phyloP scores from a whole-genome alignment of 2,113 vertebrate species.

The Thinocorus orbignyianus region DNA sequence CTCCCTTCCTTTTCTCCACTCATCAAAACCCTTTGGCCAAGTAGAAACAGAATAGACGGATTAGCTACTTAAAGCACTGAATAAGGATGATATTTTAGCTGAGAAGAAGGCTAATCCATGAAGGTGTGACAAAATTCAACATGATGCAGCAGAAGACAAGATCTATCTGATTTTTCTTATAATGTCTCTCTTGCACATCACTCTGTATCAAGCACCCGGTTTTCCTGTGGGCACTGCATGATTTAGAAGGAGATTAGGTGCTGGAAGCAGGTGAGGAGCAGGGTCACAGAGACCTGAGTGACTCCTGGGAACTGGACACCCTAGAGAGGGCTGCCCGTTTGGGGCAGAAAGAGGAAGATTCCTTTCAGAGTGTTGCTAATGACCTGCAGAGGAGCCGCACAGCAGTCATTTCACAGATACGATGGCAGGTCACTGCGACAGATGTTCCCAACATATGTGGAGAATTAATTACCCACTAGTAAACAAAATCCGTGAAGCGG shows the following conservation, averaged over 20 bases:
- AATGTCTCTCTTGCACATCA: not conserved
- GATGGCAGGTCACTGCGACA: slow-evolving; percentile 96
- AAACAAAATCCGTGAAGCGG: slow-evolving; percentile 97
- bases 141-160: not conserved
- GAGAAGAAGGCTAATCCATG: not conserved
- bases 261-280: not conserved
- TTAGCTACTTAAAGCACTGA: not conserved
- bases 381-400: slow-evolving; percentile 88
- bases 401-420: slow-evolving; percentile 93
- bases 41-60: not conserved
- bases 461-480: slow-evolving; percentile 99
- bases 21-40: not conserved
- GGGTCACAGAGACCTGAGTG: not conserved
- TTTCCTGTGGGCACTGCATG: not conserved
- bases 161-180: not conserved
- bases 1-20: not conserved
- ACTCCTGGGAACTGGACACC: slow-evolving; percentile 18
- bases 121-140: not conserved
- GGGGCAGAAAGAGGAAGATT: slow-evolving; percentile 71
- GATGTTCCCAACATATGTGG: slow-evolving; percentile 99
- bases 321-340: slow-evolving; percentile 51
- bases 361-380: slow-evolving; percentile 86
- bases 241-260: not conserved
- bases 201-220: not conserved
- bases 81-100: not conserved